Conservation (phyloP, 2,113 vertebrate genomes). For the Tachysurus vachellii region DNA sequence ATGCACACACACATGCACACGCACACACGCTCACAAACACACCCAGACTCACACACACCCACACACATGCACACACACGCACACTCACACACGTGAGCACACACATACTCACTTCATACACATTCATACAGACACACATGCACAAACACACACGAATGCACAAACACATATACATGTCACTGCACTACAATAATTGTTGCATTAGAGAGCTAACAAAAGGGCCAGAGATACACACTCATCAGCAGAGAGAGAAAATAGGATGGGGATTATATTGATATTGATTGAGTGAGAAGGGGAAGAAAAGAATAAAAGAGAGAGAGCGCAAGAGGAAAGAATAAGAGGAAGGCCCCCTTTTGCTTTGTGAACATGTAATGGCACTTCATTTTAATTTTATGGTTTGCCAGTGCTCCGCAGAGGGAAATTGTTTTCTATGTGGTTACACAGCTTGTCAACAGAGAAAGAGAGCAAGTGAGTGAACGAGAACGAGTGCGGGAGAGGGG, state of each 20-base stretch:
- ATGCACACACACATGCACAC: not conserved
- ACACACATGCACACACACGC: constrained; percentile 10
- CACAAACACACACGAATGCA: not conserved
- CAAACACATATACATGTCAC: not conserved
- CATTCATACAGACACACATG: not conserved
- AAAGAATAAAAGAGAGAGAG: not conserved
- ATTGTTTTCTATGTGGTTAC: constrained; percentile 76
- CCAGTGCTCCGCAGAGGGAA: constrained; percentile 73
- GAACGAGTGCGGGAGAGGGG: constrained; percentile 46
- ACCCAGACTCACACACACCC: constrained; percentile 60
- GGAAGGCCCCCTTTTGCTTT: constrained; percentile 53
- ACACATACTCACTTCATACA: not conserved
- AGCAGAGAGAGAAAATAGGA: constrained; percentile 26
- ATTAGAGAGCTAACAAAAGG: constrained; percentile 10
- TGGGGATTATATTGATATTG: constrained; percentile 37
- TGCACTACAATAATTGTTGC: constrained; percentile 18
- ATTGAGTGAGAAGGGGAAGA: constrained; percentile 35
- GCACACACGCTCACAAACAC: too few relatives aligned
- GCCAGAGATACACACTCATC: constrained; percentile 23
- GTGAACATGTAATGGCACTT: constrained; percentile 72
- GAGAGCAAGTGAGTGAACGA: constrained; percentile 50
- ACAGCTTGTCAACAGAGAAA: constrained; percentile 65
- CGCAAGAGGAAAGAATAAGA: constrained; percentile 8
- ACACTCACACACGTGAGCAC: constrained; percentile 61
- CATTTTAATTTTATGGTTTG: constrained; percentile 78